Percentiles rank a stretch among this genome's conserved stretches.
phyloP scores from a whole-genome alignment of 2,888 invertebrate genomes.

The Polydrusus tereticollis region DNA sequence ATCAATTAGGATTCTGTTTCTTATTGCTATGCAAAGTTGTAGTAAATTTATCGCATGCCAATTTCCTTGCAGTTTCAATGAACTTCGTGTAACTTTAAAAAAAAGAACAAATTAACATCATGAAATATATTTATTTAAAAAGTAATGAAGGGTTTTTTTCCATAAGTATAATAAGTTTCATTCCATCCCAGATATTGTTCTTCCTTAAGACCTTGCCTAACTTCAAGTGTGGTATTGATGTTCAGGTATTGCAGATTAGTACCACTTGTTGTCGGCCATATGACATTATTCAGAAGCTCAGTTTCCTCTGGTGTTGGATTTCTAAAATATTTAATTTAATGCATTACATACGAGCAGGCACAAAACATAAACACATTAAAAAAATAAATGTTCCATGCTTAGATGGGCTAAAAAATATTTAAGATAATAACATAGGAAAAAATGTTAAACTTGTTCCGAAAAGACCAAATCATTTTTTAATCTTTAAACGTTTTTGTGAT shows the following conservation, averaged over 20 bases:
- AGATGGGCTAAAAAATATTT: too few species aligned
- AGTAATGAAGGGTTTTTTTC: conserved; percentile 5
- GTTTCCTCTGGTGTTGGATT: not conserved
- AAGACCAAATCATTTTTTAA: too few species aligned
- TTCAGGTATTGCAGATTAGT: not conserved
- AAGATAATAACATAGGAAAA: too few species aligned
- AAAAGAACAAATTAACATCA: too few species aligned
- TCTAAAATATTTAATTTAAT: not conserved
- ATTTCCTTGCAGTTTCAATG: too few species aligned
- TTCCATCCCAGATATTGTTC: not conserved
- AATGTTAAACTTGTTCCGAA: too few species aligned
- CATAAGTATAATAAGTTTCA: conserved; percentile 5
- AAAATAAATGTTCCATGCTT: too few species aligned
- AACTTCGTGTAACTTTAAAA: too few species aligned
- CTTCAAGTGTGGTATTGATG: not conserved
- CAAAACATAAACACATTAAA: not conserved
- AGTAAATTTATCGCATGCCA: too few species aligned
- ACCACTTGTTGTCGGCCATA: not conserved
- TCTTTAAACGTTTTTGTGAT: too few species aligned
- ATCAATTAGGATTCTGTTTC: too few species aligned
- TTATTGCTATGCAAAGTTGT: too few species aligned
- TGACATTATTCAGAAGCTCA: not conserved
- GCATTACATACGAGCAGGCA: not conserved
- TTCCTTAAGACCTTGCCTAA: not conserved
- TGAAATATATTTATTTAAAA: not conserved